A percentile compares a stretch with the other conserved stretches of the same genome.
Conservation (phyloP, 2,113 vertebrate genomes). For the Peromyscus polionotus region DNA sequence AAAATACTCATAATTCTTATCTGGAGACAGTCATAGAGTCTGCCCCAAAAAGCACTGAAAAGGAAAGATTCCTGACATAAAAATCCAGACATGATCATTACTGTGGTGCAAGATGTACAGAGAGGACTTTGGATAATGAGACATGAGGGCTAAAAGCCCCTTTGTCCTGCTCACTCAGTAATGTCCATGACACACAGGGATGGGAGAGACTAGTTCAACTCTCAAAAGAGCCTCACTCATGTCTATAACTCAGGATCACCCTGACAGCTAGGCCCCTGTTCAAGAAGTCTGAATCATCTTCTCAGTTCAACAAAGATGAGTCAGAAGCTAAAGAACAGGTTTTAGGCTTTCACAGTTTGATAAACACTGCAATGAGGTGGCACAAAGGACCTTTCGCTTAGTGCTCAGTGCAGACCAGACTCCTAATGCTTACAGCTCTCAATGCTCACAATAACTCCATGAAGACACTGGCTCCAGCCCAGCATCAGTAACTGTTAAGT, state of each 20-base stretch:
- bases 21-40: background rate
- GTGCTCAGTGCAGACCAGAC: background rate
- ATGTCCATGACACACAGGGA: background rate
- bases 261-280: slow-evolving; percentile 31
- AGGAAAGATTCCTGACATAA: slow-evolving; percentile 32
- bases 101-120: background rate
- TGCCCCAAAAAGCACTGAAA: slow-evolving; percentile 10
- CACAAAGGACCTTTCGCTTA: background rate
- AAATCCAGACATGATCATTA: background rate
- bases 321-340: slow-evolving; percentile 30
- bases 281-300: slow-evolving; percentile 58
- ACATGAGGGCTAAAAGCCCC: background rate
- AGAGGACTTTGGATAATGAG: background rate
- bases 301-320: slow-evolving; percentile 7
- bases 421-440: background rate
- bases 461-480: background rate
- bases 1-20: slow-evolving; percentile 1
- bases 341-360: background rate
- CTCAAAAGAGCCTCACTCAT: background rate
- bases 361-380: background rate
- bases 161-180: slow-evolving; percentile 37
- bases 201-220: background rate
- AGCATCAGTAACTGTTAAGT: background rate
- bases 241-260: background rate
- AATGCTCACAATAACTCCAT: background rate